Base-by-base conservation (phyloP, 2,113 vertebrate genomes). In the Gopherus evgoodei region DNA sequence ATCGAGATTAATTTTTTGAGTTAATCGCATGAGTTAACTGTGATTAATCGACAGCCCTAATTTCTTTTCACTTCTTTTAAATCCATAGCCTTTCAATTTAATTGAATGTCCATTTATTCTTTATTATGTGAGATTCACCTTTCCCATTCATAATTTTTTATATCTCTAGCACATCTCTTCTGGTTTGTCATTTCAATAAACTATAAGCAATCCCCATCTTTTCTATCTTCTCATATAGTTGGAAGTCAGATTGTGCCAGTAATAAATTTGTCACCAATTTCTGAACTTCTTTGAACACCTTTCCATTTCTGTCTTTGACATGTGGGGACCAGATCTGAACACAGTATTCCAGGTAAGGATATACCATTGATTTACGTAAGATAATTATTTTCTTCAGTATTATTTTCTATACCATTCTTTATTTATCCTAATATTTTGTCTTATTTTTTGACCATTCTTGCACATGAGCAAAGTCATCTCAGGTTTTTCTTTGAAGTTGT, bases 401-500 rank as follows among this genome's bases (percentile, higher is more conserved):
- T 22, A 22, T 11, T 92, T 96, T 88, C 88, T 69, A n/a, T 69
- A 42, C n/a, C n/a, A 75, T 75, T 42, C 19, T 25, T 91, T 27
- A 86, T 72, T 56, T 24, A 95, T 44, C 16, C 57, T 57, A 57
- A 31, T 19, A 52, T 22, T 75, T 75, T 90, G 80, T 21, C 80
- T 92, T 93, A 91, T 49, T 79, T 90, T 52, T 72, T 50, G 87
- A 86, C 1, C 29, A 84, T 87, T 35, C 3, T 83, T 88, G 16
- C 53, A 83, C 75, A 78, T 78, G 24, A 93, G 56, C 29, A 80
- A 90, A 93, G 57, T 47, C n/a, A 85, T 90, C 27, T 25, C 38
- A 56, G 21, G 62, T 93, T 83, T 24, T 85, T 87, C 86, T 56
- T 91, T 76, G 93, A 92, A 59, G 75, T 90, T 91, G 62, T 31